Percentiles rank a stretch among this genome's conserved stretches.
Evolutionary conservation across 2,888 invertebrate species (phyloP).

Genomic region (Cacoxenus indagator): DNA sequence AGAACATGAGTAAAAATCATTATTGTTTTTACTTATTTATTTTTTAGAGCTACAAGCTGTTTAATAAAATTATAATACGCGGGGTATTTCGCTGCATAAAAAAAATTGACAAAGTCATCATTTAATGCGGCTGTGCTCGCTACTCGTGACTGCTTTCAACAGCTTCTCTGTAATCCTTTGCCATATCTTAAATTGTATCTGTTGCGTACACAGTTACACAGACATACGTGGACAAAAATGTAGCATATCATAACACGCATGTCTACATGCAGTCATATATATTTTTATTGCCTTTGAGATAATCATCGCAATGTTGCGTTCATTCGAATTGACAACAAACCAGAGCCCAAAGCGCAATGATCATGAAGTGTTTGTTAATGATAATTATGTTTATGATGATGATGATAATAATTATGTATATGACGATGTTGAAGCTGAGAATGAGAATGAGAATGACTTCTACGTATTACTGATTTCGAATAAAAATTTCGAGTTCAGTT

Average conservation of each 20-base stretch:
- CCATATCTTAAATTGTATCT: slow-evolving; percentile 14
- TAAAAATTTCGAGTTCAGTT: slow-evolving; percentile 44
- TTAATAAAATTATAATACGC: too few species aligned
- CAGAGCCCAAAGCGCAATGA: background rate
- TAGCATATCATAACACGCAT: background rate
- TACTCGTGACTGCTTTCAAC: background rate
- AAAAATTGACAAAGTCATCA: background rate
- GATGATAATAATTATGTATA: background rate
- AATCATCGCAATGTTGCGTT: slow-evolving; percentile 43
- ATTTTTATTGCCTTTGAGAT: slow-evolving; percentile 59
- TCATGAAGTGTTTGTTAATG: background rate
- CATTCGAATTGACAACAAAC: background rate
- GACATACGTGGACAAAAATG: background rate
- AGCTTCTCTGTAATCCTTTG: slow-evolving; percentile 14
- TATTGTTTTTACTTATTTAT: too few species aligned
- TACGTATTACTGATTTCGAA: slow-evolving; percentile 60
- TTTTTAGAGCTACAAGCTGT: too few species aligned
- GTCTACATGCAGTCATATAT: slow-evolving; percentile 45
- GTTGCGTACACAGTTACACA: background rate
- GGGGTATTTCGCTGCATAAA: too few species aligned
- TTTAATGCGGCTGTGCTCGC: background rate
- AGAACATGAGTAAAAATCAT: too few species aligned
- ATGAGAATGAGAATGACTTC: slow-evolving; percentile 52
- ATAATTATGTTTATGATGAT: background rate
- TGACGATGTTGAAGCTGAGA: background rate